Base-by-base conservation (phyloP, 1,140 invertebrate genomes). In the Hyles euphorbiae region DNA sequence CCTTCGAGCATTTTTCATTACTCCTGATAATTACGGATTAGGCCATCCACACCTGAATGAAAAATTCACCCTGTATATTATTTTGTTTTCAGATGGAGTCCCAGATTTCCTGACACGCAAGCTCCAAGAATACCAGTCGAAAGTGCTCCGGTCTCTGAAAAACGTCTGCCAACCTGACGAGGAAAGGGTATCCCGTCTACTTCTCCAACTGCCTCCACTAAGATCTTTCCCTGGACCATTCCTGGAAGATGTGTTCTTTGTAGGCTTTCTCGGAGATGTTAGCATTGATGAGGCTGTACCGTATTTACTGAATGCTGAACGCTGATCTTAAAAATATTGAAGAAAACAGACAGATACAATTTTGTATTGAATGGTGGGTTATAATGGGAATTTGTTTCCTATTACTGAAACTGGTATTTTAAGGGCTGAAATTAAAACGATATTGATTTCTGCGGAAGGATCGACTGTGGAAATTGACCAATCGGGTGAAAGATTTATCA, bases 231-330 rank as follows among this genome's bases (percentile, higher is more conserved):
- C 94, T 53, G 93, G 95, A 2, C 88, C 92, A 44, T 92, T 97
- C 44, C 91, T 98, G 70, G 97, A 98, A 85, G 97, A 99, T 77
- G 90, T 98, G 40, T 98, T 98, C 89, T 98, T 98, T 82, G 94
- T 96, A 9, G 96, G 96, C 12, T 92, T 98, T 43, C 94, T 98
- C 44, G 97, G 97, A n/a, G 96, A 95, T 77, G 94, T 97, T 60
- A 95, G 96, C 89, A 97, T 98, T 59, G 95, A 97, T 80, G 96
- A 94, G 79, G 95, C 98, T 64, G 96, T 98, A 83, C 97, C 97
- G 58, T 97, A 96, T 78, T 95, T 98, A 74, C 91, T 98, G 47
- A 81, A 82, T 52, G 74, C 80, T 47, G 78, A 84, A 55, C 74
- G 76, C 34, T 83, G 61, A 59, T 8, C 46, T n/a, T 22, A 22